These are phyloP conservation scores for Leiothrix lutea DNA, from an alignment of 2,113 vertebrate genomes.

Conservation along the genomic window DNA sequence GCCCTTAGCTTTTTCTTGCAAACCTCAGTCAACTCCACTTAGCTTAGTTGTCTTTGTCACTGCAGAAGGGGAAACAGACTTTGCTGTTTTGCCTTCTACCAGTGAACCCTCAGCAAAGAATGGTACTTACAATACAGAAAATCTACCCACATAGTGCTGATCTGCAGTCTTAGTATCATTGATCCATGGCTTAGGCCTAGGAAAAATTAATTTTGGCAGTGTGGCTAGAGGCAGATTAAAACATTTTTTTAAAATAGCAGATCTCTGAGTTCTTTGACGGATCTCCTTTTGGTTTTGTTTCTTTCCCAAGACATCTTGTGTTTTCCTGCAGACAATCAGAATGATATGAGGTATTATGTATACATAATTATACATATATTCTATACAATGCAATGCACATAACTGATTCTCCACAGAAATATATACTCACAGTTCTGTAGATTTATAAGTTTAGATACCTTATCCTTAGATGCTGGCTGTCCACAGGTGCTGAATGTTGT, in stretches of 20 bases:
- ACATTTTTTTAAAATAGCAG: neutral
- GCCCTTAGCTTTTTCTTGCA: neutral
- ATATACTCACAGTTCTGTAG: neutral
- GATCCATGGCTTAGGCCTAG: neutral
- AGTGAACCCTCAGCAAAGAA: neutral
- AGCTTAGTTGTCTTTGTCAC: neutral
- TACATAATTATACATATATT: neutral
- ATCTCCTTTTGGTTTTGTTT: neutral
- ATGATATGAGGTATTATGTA: neutral
- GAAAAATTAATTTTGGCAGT: neutral
- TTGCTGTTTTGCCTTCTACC: neutral
- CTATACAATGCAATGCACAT: neutral
- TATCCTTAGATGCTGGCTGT: neutral
- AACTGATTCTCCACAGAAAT: neutral
- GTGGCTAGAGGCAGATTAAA: neutral
- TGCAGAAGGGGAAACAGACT: neutral
- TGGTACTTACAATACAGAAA: neutral
- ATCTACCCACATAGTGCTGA: neutral
- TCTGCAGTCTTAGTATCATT: neutral
- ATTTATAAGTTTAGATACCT: neutral
- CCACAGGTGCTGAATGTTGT: neutral
- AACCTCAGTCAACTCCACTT: neutral
- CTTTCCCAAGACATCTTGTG: neutral
- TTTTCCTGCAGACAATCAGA: neutral
- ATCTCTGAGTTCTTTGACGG: neutral